Evolutionary conservation across 2,113 vertebrate species (phyloP).

Genomic region (Meles meles): DNA sequence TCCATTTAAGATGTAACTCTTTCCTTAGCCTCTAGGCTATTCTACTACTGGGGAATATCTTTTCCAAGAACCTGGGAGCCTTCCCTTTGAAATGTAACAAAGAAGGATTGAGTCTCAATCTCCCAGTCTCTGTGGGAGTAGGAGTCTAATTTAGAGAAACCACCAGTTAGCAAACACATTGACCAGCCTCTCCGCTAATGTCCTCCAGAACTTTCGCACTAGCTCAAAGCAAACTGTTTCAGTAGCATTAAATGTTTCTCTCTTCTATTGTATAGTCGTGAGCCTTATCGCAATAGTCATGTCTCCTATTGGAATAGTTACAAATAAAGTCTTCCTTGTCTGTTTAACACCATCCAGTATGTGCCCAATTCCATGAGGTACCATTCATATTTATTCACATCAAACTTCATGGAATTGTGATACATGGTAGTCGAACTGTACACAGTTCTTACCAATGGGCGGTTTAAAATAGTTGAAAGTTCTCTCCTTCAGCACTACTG

Average conservation of each 20-base stretch:
- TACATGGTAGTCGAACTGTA: neutral
- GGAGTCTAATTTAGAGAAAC: neutral
- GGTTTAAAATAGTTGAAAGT: neutral
- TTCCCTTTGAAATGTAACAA: neutral
- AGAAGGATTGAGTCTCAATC: neutral
- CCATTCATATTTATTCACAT: neutral
- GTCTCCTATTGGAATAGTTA: neutral
- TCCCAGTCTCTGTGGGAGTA: neutral
- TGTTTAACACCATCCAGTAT: neutral
- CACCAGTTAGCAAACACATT: neutral
- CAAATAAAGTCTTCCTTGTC: neutral
- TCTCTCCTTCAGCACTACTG: neutral
- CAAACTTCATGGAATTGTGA: neutral
- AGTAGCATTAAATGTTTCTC: neutral
- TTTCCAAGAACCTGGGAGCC: neutral
- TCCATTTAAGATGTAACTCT: neutral
- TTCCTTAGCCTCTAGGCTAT: neutral
- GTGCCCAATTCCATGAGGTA: neutral
- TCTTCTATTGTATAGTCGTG: neutral
- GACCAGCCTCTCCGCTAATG: neutral
- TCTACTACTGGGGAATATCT: neutral
- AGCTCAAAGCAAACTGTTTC: neutral
- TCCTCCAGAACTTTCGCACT: neutral
- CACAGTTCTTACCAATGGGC: neutral
- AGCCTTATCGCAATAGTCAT: neutral